Evolutionary conservation across 2,888 invertebrate species (phyloP), one percentile per base, ranked within the genome.

Genomic region (Pammene fasciana): DNA sequence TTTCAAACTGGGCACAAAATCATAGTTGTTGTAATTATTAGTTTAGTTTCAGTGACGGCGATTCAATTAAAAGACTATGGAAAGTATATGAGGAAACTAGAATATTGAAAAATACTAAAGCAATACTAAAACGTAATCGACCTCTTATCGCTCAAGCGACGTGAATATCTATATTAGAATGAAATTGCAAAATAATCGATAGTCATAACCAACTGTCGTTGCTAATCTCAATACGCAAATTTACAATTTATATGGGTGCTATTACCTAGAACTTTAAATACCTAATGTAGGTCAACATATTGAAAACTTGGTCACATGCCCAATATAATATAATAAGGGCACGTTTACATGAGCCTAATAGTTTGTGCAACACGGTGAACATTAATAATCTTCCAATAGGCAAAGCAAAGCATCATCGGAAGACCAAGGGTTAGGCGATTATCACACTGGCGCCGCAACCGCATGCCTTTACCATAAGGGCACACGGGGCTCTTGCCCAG

Each of bases 131-230:
- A 73, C 72, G 80, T 82, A 84, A 86, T 86, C 83, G 82, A 75
- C 83, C 83, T 78, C 81, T 86, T 86, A 86, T 86, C 86, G 79
- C 79, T 72, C 81, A 75, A 77, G 75, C 78, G 79, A 80, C 83
- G 84, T 75, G 76, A 82, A 79, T 79, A 73, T 72, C 78, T 82
- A 84, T n/a, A 66, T 38, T 56, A 41, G 65, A 78, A 81, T 83
- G 80, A 83, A 82, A 84, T 80, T 77, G 80, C 81, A 82, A 80
- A 81, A 80, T 75, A 78, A 48, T 62, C 55, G 48, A 68, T 55
- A 67, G 56, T 34, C 26, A 45, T 45, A 61, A 46, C 55, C 18
- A 16, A n/a, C 18, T 26, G 52, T 48, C 54, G 60, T 38, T 36
- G 50, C 34, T 67, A 18, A 67, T 66, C 66, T 59, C 48, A 48